phyloP scores from a whole-genome alignment of 2,888 invertebrate genomes.

The Drosophila paracracens region DNA sequence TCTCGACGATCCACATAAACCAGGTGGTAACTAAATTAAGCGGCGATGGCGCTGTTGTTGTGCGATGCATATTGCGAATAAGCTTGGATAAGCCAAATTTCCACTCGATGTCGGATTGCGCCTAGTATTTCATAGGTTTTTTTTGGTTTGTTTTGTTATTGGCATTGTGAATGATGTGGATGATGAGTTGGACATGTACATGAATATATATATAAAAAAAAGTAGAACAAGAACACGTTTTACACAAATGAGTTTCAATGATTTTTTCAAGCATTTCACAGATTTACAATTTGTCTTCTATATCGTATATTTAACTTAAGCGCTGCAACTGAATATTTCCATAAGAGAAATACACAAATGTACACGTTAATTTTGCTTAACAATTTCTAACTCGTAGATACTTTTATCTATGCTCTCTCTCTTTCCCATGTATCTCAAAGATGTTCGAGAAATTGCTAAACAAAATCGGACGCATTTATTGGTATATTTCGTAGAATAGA shows the following conservation, averaged over 20 bases:
- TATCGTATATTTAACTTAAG: slow-evolving; percentile 65
- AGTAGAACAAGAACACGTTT: slow-evolving; percentile 63
- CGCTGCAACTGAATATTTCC: slow-evolving; percentile 59
- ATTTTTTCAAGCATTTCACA: slow-evolving; percentile 42
- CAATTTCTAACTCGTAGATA: slow-evolving; percentile 44
- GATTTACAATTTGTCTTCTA: slow-evolving; percentile 28
- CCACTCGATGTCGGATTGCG: slow-evolving; percentile 99
- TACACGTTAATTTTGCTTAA: slow-evolving; percentile 61
- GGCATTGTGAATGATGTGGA: slow-evolving; percentile 35
- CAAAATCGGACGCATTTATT: slow-evolving; percentile 69
- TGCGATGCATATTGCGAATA: slow-evolving; percentile 99
- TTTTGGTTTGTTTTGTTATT: slow-evolving; percentile 49
- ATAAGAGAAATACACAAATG: slow-evolving; percentile 73
- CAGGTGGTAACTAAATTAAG: slow-evolving; percentile 98
- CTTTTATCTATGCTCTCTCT: background rate
- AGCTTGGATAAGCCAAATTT: slow-evolving; percentile 99
- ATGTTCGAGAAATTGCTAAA: slow-evolving; percentile 57
- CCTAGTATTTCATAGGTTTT: slow-evolving; percentile 87
- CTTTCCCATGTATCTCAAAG: background rate
- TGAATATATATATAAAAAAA: slow-evolving; percentile 38
- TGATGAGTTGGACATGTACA: slow-evolving; percentile 37
- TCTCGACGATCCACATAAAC: slow-evolving; percentile 93
- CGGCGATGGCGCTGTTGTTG: slow-evolving; percentile 98
- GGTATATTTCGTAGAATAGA: slow-evolving; percentile 61
- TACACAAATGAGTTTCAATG: slow-evolving; percentile 66